Percentiles rank a stretch among this genome's conserved stretches.
Conservation (phyloP, 2,888 invertebrate species). For the Drosophila borealis region DNA sequence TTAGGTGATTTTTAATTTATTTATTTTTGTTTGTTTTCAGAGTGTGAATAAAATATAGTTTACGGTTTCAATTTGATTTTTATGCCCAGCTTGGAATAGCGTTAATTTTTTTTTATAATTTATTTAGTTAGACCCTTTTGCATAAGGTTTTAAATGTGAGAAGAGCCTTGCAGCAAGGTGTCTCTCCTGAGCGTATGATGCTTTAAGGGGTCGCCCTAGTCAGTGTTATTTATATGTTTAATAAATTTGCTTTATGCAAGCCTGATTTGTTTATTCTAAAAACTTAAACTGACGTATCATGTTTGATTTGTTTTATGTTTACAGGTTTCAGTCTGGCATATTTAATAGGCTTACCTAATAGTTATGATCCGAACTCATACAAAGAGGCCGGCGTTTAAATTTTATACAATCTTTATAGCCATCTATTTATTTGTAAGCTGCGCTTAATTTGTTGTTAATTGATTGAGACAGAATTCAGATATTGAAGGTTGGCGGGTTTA, state of each 20-base stretch:
- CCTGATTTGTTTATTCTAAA: no score
- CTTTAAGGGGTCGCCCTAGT: not conserved
- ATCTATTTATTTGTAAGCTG: not conserved
- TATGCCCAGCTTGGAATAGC: constrained; percentile 4
- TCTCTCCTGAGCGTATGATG: not conserved
- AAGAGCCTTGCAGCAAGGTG: no score
- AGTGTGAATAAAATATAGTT: constrained; percentile 42
- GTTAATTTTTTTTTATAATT: constrained; percentile 11
- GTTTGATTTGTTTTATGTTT: not conserved
- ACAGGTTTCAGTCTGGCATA: not conserved
- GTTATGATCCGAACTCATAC: not conserved
- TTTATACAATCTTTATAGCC: not conserved
- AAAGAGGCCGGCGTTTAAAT: not conserved
- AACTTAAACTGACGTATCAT: no score
- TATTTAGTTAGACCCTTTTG: constrained; percentile 2
- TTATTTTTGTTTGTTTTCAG: constrained; percentile 9
- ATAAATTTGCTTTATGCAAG: no score
- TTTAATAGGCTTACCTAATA: not conserved
- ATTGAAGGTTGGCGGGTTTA: constrained; percentile 11
- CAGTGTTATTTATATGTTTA: not conserved
- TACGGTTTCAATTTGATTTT: constrained; percentile 23
- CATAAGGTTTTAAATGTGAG: not conserved
- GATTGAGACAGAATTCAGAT: constrained; percentile 29
- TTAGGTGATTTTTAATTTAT: not conserved
- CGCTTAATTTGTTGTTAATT: constrained; percentile 30